A percentile compares a stretch with the other conserved stretches of the same genome.
phyloP scores from a whole-genome alignment of 2,888 invertebrate genomes.

The Andrena minutula region DNA sequence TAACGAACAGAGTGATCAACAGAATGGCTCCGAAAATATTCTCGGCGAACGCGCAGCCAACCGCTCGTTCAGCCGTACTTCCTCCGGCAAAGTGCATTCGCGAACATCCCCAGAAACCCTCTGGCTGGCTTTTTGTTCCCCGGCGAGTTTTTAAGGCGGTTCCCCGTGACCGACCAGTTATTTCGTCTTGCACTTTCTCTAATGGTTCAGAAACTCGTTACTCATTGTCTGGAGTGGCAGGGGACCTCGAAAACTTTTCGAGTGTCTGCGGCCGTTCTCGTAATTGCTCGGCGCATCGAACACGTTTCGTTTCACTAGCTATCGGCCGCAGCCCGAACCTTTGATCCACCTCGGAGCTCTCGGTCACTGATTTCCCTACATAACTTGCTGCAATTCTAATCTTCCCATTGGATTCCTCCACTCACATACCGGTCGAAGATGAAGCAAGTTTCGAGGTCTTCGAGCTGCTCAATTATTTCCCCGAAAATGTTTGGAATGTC shows the following conservation, averaged over 20 bases:
- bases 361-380: not conserved
- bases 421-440: conserved; percentile 11
- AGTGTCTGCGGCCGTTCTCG: conserved; percentile 29
- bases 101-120: not conserved
- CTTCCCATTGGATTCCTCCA: conserved; percentile 9
- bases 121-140: conserved; percentile 11
- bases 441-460: not conserved
- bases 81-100: not conserved
- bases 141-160: conserved; percentile 33
- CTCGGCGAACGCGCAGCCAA: not conserved
- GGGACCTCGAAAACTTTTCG: conserved; percentile 51
- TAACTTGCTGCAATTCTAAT: not conserved
- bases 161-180: conserved; percentile 42
- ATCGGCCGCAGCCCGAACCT: not conserved
- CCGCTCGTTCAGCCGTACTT: too few species aligned
- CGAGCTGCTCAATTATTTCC: conserved; percentile 27
- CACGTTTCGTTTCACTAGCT: conserved; percentile 4
- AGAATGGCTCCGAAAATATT: not conserved
- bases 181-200: conserved; percentile 67
- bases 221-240: conserved; percentile 46
- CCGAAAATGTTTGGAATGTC: conserved; percentile 31
- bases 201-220: conserved; percentile 73
- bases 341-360: not conserved
- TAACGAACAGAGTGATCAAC: too few species aligned
- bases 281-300: conserved; percentile 59